Percentiles rank a stretch among this genome's conserved stretches.
phyloP scores from a whole-genome alignment of 1,140 invertebrate species.

The Philopotamus ludificatus region DNA sequence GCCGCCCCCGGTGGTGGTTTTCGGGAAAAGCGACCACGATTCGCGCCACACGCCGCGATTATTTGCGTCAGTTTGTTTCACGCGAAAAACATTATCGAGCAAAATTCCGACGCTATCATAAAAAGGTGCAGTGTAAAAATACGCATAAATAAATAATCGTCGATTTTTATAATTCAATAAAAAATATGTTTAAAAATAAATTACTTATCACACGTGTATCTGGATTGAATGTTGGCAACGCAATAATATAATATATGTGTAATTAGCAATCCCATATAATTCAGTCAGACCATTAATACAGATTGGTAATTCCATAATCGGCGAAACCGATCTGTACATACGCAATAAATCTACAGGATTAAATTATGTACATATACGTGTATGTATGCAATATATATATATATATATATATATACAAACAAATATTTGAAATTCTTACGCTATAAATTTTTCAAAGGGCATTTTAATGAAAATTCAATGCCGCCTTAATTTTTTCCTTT shows the following conservation, averaged over 20 bases:
- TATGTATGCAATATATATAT: no score
- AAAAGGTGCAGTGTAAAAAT: no score
- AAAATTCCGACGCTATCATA: no score
- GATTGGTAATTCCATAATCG: background rate
- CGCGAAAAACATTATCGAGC: no score
- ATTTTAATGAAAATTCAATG: background rate
- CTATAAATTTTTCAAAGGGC: background rate
- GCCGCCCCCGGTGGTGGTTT: conserved; percentile 13
- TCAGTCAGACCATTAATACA: background rate
- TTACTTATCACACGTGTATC: no score
- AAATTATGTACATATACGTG: no score
- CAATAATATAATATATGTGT: background rate
- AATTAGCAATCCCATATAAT: background rate
- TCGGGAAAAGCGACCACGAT: conserved; percentile 22
- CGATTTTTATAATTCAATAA: no score
- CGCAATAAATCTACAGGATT: background rate
- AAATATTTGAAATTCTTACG: no score
- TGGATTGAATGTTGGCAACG: background rate
- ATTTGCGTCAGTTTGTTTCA: background rate
- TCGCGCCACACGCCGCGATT: no score
- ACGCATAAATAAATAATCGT: no score
- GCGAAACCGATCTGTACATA: background rate
- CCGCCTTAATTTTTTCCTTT: background rate
- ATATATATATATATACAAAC: no score
- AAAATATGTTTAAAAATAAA: no score